phyloP scores from a whole-genome alignment of 2,888 invertebrate species.

The Cosmia trapezina region DNA sequence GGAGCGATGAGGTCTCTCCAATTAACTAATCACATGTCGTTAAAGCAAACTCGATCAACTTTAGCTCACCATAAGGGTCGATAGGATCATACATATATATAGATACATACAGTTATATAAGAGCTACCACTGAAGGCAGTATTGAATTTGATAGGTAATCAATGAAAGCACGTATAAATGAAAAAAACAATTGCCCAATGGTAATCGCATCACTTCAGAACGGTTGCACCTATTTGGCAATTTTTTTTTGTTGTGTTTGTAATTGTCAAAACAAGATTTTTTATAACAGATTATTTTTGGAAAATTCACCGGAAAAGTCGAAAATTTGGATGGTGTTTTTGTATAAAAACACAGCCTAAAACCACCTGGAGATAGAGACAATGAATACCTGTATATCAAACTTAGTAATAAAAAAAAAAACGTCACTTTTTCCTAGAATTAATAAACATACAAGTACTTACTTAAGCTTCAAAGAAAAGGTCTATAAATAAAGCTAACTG shows the following conservation, averaged over 20 bases:
- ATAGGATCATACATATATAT: conserved; percentile 13
- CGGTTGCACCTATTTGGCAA: too few species aligned
- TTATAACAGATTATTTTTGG: too few species aligned
- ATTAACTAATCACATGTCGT: conserved; percentile 64
- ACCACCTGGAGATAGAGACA: too few species aligned
- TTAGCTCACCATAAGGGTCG: conserved; percentile 37
- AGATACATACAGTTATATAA: background rate
- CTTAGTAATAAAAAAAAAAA: background rate
- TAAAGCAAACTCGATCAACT: conserved; percentile 55
- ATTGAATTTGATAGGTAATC: background rate
- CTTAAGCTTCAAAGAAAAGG: background rate
- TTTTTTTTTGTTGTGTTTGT: too few species aligned
- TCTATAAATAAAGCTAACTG: background rate
- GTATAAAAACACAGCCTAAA: too few species aligned
- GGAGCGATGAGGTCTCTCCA: conserved; percentile 55
- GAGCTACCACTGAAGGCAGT: background rate
- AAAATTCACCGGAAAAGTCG: too few species aligned
- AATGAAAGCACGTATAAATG: background rate
- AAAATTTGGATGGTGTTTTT: too few species aligned
- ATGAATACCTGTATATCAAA: background rate
- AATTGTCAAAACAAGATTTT: too few species aligned
- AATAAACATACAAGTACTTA: background rate
- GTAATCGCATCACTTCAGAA: too few species aligned
- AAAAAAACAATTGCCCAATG: too few species aligned
- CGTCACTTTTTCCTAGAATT: background rate